phyloP scores from a whole-genome alignment of 2,113 vertebrate species.

The Peucedramus taeniatus region DNA sequence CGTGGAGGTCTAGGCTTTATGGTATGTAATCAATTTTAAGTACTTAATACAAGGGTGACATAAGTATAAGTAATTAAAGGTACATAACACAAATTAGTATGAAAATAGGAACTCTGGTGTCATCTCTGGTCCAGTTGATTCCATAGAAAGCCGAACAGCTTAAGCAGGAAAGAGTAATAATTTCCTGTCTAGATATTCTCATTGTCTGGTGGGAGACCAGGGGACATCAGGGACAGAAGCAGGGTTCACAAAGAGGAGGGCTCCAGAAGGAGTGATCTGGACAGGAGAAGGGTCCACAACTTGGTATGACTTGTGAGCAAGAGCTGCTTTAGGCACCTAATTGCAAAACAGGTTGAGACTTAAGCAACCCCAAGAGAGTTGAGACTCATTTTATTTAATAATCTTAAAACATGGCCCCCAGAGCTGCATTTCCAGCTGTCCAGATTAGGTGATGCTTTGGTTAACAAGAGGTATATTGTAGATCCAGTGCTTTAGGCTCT shows the following conservation, averaged over 20 bases:
- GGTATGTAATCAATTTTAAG: not conserved
- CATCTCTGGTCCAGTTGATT: accelerated
- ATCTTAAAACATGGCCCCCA: not conserved
- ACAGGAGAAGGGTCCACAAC: not conserved
- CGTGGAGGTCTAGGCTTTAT: not conserved
- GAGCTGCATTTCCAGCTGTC: not conserved
- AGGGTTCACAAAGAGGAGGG: not conserved
- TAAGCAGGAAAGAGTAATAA: not conserved
- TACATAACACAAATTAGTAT: not conserved
- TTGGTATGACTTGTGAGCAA: not conserved
- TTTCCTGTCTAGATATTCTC: not conserved
- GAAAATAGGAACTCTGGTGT: not conserved
- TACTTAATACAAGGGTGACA: not conserved
- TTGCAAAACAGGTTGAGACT: not conserved
- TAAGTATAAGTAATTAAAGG: not conserved
- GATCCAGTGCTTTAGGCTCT: not conserved
- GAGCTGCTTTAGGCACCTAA: not conserved
- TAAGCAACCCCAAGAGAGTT: not conserved
- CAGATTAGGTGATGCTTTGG: not conserved
- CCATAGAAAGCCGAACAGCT: not conserved
- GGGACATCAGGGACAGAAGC: not conserved
- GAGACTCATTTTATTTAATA: not conserved
- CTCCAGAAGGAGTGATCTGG: accelerated
- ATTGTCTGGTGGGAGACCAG: not conserved
- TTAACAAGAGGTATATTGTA: not conserved